A percentile compares a stretch with the other conserved stretches of the same genome.
Evolutionary conservation across 1,140 invertebrate genomes (phyloP).

Genomic region (Eciton burchellii): DNA sequence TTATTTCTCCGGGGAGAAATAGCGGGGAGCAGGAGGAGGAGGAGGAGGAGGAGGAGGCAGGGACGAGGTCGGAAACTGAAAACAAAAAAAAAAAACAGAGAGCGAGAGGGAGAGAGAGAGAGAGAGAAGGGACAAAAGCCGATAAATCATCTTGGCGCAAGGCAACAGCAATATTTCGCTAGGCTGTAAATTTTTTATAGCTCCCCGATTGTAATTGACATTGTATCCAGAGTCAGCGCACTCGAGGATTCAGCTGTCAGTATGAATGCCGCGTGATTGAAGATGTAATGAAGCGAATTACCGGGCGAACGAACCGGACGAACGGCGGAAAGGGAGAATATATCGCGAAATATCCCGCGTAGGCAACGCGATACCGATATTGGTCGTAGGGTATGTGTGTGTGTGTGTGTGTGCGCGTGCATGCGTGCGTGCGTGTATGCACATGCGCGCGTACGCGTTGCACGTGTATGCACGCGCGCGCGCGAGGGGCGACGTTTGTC

Average conservation of each 20-base stretch:
- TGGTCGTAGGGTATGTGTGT: constrained; percentile 34
- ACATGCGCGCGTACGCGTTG: too few species aligned
- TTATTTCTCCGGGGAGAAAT: too few species aligned
- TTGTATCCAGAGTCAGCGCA: constrained; percentile 65
- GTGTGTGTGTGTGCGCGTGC: too few species aligned
- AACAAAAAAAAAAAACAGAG: too few species aligned
- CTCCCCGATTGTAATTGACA: constrained; percentile 73
- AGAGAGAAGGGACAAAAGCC: too few species aligned
- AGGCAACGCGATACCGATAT: constrained; percentile 66
- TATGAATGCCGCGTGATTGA: constrained; percentile 80
- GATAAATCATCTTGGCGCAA: constrained; percentile 47
- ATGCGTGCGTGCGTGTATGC: too few species aligned
- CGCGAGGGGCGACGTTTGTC: constrained; percentile 50
- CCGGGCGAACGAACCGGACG: constrained; percentile 68
- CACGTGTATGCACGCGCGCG: too few species aligned
- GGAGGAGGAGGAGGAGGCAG: background rate
- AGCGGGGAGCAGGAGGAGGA: background rate
- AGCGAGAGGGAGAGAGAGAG: too few species aligned
- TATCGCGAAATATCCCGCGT: constrained; percentile 70
- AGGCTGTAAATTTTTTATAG: constrained; percentile 69
- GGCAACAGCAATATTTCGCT: constrained; percentile 68
- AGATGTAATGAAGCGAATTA: constrained; percentile 77
- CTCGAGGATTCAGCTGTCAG: constrained; percentile 74
- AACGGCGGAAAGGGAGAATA: constrained; percentile 63
- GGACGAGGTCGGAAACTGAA: background rate